These are phyloP conservation scores for Drosophila peninsularis DNA, from an alignment of 2,888 invertebrate genomes.

Conservation along the genomic window DNA sequence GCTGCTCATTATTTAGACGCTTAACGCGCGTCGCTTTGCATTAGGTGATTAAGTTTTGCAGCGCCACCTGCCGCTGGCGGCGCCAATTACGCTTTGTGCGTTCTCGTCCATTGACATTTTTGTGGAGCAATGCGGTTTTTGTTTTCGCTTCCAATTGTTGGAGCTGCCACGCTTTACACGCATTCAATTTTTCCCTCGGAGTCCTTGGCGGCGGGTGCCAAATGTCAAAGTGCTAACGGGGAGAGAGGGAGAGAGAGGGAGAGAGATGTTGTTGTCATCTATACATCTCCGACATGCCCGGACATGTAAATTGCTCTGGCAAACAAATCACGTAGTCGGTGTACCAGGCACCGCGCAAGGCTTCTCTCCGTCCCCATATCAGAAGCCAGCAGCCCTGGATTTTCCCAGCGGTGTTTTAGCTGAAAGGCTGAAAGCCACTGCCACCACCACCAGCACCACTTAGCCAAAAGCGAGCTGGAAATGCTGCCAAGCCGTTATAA, in stretches of 20 bases:
- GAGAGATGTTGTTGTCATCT: slow-evolving; percentile 29
- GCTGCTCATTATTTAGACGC: slow-evolving; percentile 74
- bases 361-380: slow-evolving; percentile 53
- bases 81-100: slow-evolving; percentile 51
- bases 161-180: slow-evolving; percentile 6
- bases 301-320: slow-evolving; percentile 74
- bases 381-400: slow-evolving; percentile 63
- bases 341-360: slow-evolving; percentile 49
- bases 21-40: slow-evolving; percentile 67
- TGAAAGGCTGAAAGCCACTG: slow-evolving; percentile 53
- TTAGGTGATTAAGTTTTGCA: slow-evolving; percentile 72
- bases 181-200: slow-evolving; percentile 20
- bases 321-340: slow-evolving; percentile 72
- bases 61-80: slow-evolving; percentile 60
- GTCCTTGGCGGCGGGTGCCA: slow-evolving; percentile 57
- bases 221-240: slow-evolving; percentile 64
- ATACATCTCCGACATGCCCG: slow-evolving; percentile 39
- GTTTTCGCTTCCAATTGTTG: slow-evolving; percentile 47
- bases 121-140: slow-evolving; percentile 52
- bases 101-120: slow-evolving; percentile 38
- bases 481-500: slow-evolving; percentile 25
- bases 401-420: slow-evolving; percentile 55
- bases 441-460: background rate
- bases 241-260: slow-evolving; percentile 12
- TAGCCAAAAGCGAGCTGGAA: slow-evolving; percentile 14